A percentile compares a stretch with the other conserved stretches of the same genome.
Conservation (phyloP, 2,888 invertebrate species). For the Sesia apiformis region DNA sequence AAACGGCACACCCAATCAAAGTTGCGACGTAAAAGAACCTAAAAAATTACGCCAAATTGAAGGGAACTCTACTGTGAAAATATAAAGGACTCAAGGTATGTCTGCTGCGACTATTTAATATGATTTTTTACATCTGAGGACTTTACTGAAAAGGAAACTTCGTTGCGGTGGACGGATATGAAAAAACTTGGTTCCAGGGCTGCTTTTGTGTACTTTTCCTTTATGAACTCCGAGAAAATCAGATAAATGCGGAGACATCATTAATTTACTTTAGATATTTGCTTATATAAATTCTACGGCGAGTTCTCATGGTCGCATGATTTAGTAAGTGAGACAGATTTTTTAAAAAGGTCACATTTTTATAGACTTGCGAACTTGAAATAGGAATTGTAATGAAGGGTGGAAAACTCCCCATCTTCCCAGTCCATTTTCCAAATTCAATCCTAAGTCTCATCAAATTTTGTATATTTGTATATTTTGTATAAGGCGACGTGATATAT, state of each 20-base stretch:
- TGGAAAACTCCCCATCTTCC: too few relatives aligned
- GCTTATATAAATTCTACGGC: too few relatives aligned
- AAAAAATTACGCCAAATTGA: slow-evolving; percentile 23
- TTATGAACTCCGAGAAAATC: neutral
- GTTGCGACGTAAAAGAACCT: slow-evolving; percentile 26
- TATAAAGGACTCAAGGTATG: neutral
- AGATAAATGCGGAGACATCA: neutral
- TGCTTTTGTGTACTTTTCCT: neutral
- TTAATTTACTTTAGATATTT: neutral
- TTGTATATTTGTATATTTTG: too few relatives aligned
- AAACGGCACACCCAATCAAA: slow-evolving; percentile 35
- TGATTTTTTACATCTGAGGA: slow-evolving; percentile 11
- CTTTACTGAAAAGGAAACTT: neutral
- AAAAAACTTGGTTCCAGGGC: neutral
- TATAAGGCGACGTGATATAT: too few relatives aligned
- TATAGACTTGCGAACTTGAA: too few relatives aligned
- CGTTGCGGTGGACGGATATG: neutral
- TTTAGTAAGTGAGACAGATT: too few relatives aligned
- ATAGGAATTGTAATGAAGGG: too few relatives aligned
- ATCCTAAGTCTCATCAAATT: too few relatives aligned
- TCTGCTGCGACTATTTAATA: neutral
- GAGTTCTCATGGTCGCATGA: too few relatives aligned
- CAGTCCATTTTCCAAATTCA: too few relatives aligned
- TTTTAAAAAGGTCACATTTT: too few relatives aligned
- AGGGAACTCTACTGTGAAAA: slow-evolving; percentile 7